phyloP scores from a whole-genome alignment of 2,797 vertebrate genomes.

The Heterohyrax brucei region DNA sequence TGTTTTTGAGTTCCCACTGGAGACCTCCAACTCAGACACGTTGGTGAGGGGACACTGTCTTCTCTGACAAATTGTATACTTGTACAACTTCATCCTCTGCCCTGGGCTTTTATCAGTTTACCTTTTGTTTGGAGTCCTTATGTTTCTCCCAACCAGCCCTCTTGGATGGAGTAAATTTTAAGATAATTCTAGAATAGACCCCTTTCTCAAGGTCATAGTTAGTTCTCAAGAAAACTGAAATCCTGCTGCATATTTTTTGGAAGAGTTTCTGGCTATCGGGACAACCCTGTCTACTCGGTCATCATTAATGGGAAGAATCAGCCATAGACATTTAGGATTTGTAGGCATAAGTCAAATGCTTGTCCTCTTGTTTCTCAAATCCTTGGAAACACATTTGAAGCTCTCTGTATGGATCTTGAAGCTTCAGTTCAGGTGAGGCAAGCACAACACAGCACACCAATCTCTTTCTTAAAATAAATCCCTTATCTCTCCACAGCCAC shows the following conservation, averaged over 20 bases:
- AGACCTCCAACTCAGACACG: neutral
- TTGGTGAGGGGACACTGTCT: neutral
- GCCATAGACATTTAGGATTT: constrained; percentile 22
- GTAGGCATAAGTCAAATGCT: neutral
- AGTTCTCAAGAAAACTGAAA: neutral
- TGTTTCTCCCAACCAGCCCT: neutral
- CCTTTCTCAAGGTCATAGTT: constrained; percentile 13
- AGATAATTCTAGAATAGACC: neutral
- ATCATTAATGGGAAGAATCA: neutral
- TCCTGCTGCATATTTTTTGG: neutral
- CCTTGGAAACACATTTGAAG: constrained; percentile 25
- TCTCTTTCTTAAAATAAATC: constrained; percentile 65
- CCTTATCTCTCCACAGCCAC: neutral
- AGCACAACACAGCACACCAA: neutral
- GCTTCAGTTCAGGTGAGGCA: neutral
- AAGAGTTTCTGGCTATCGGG: neutral
- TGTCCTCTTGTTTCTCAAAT: constrained; percentile 30
- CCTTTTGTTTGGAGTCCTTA: neutral
- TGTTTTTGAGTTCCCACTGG: neutral
- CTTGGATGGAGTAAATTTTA: neutral
- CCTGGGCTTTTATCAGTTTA: neutral
- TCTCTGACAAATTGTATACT: neutral
- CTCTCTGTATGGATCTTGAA: neutral
- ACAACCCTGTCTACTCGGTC: neutral
- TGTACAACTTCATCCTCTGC: neutral